These are phyloP conservation scores for Oryctes rhinoceros DNA, from an alignment of 1,140 invertebrate genomes.

Conservation along the genomic window DNA sequence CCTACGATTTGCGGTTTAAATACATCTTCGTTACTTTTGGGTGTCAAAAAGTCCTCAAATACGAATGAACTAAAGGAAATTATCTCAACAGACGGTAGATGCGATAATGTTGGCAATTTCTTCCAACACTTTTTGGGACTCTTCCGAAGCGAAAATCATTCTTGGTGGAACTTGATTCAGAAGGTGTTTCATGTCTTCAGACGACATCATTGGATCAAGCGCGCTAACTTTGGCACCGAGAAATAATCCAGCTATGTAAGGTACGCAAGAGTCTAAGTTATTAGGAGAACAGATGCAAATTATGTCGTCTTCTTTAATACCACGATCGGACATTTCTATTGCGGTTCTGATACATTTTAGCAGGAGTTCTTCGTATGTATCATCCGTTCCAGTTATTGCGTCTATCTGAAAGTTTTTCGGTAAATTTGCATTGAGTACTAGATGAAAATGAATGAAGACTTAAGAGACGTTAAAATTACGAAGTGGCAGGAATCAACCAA, in stretches of 20 bases:
- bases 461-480: too few relatives aligned
- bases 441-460: too few relatives aligned
- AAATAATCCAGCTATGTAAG: constrained; percentile 60
- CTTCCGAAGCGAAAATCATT: constrained; percentile 38
- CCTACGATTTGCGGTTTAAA: constrained; percentile 50
- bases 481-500: too few relatives aligned
- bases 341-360: constrained; percentile 60
- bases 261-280: constrained; percentile 62
- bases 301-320: constrained; percentile 60
- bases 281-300: constrained; percentile 61
- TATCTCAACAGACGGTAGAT: constrained; percentile 8
- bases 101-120: neutral
- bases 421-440: neutral
- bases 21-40: constrained; percentile 44
- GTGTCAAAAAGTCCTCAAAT: constrained; percentile 39
- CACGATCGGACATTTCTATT: constrained; percentile 57
- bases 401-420: constrained; percentile 59
- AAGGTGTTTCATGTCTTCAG: constrained; percentile 34
- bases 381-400: constrained; percentile 59
- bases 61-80: constrained; percentile 42
- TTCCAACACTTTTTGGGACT: constrained; percentile 22
- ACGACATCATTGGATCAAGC: constrained; percentile 36
- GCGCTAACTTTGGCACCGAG: constrained; percentile 54
- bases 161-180: constrained; percentile 40
- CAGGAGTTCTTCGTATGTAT: constrained; percentile 59